Base-by-base conservation (phyloP, 92 coral and sea anemone genomes). In the Zoanthus sociatus region DNA sequence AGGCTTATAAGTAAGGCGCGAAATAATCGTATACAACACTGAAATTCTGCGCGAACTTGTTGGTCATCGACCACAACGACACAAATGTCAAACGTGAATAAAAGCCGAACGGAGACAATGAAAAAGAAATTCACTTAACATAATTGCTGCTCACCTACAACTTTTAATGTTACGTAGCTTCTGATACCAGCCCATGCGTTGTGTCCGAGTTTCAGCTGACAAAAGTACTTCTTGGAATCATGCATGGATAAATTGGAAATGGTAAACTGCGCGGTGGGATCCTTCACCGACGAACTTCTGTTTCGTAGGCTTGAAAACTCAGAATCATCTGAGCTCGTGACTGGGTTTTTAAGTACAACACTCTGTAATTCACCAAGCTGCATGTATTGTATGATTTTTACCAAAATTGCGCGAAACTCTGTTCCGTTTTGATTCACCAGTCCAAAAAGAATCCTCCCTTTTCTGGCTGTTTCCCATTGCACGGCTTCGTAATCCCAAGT, bases 231-330 rank as follows among this genome's bases (percentile, higher is more conserved):
- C 60, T 50, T 81, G 26, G 76, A 66, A 68, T 81, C 85, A 3
- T 64, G 21, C 26, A 1, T 53, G 11, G 74, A 47, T 20, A 81
- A n/a, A 67, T 81, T 46, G 1, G 85, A 66, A 26, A 81, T 51
- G 7, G 75, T 81, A 63, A 81, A 81, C 9, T 68, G 85, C 7
- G 85, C 85, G 26, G 56, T 13, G 18, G 63, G 20, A 73, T 81
- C 46, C 11, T 31, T 81, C 44, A 42, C 75, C 45, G 85, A 20
- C 26, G 85, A 81, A 46, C 42, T 81, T 42, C 85, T 81, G 73
- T 45, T 13, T 67, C 85, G 85, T 12, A 64, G 70, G 47, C 73
- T 79, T 45, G 84, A 79, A 68, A 79, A 79, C 37, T 63, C 84
- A 61, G 58, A 44, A 51, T 67, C 73, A 31, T 81, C 45, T 31